Evolutionary conservation across 2,888 invertebrate genomes (phyloP).

Genomic region (Elgonia sp.): DNA sequence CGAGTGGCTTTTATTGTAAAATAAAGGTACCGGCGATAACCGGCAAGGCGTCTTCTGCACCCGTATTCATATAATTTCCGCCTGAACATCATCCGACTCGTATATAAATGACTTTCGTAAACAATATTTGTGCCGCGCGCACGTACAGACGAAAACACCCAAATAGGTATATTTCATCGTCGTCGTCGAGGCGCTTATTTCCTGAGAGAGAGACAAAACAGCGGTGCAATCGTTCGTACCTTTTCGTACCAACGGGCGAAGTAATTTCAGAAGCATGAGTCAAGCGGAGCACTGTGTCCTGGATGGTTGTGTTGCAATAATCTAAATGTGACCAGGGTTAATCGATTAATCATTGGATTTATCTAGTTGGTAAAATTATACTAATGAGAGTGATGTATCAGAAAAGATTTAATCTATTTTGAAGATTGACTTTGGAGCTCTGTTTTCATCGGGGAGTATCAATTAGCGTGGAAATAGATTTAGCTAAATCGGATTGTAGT

Average conservation of each 20-base stretch:
- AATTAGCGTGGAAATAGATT: no score
- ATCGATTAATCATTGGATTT: no score
- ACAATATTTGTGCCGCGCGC: constrained; percentile 64
- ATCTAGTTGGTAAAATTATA: background rate
- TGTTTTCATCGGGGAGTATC: no score
- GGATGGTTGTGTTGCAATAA: no score
- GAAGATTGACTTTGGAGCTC: no score
- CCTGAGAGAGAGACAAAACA: constrained; percentile 52
- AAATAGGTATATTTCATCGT: constrained; percentile 61
- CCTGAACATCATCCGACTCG: constrained; percentile 37
- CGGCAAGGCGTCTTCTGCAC: constrained; percentile 22
- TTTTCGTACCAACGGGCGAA: constrained; percentile 40
- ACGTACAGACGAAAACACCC: constrained; percentile 51
- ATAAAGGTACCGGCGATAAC: constrained; percentile 26
- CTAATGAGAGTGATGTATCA: no score
- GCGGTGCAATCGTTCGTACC: constrained; percentile 18
- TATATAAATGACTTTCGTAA: constrained; percentile 58
- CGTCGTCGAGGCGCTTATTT: constrained; percentile 47
- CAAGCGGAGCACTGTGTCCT: background rate
- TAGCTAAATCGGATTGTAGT: no score
- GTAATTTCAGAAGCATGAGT: constrained; percentile 12
- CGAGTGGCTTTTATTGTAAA: constrained; percentile 32
- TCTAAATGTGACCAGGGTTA: no score
- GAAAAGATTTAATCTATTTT: no score
- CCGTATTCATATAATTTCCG: constrained; percentile 52